Percentiles rank a stretch among this genome's conserved stretches.
These are phyloP conservation scores for Enteromius mattozi DNA, from an alignment of 2,797 vertebrate species.

Conservation along the genomic window DNA sequence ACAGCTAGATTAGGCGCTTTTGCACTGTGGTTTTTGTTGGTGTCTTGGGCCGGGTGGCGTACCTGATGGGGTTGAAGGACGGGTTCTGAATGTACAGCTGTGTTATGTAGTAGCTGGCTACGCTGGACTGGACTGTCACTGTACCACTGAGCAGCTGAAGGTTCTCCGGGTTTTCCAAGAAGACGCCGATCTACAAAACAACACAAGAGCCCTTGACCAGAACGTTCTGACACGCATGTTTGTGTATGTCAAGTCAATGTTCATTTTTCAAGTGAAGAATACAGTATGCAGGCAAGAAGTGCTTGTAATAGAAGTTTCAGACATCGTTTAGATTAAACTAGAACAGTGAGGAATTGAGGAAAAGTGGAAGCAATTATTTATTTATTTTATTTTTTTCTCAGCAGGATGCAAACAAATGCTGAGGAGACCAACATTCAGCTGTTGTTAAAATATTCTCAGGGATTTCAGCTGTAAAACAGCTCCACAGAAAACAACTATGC, in stretches of 20 bases:
- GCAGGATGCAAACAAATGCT: background rate
- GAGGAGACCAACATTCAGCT: background rate
- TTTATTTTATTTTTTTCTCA: background rate
- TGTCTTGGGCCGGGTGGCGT: slow-evolving; percentile 31
- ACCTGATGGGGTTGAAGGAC: slow-evolving; percentile 64
- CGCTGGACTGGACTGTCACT: slow-evolving; percentile 54
- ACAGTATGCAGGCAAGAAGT: background rate
- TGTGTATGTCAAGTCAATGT: background rate
- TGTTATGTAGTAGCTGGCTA: slow-evolving; percentile 65
- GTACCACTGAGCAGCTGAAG: slow-evolving; percentile 71
- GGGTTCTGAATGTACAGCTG: slow-evolving; percentile 64
- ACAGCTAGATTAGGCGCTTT: too few relatives aligned
- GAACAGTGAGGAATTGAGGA: background rate
- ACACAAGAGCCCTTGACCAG: background rate
- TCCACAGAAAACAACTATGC: background rate
- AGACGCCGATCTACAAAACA: slow-evolving; percentile 63
- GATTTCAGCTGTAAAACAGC: background rate
- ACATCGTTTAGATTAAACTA: background rate
- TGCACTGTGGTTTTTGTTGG: too few relatives aligned
- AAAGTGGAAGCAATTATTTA: background rate
- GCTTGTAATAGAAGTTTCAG: background rate
- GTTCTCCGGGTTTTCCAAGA: slow-evolving; percentile 69
- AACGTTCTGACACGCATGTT: background rate
- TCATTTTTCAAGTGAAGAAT: background rate
- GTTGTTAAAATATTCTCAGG: background rate